Evolutionary conservation across 1,140 invertebrate genomes (phyloP).

Genomic region (Drosophila nigromelanica): DNA sequence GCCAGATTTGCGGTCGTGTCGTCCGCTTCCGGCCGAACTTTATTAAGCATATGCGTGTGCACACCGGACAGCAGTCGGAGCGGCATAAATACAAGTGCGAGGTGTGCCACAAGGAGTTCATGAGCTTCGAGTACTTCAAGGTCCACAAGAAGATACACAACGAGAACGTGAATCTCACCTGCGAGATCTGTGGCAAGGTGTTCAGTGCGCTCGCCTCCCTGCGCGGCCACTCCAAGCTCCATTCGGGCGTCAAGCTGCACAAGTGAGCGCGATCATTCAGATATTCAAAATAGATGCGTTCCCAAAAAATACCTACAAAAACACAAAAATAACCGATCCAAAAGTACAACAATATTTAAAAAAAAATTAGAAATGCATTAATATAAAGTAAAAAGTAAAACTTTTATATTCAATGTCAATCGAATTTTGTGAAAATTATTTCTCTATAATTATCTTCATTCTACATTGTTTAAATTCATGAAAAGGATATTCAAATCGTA

Average conservation of each 20-base stretch:
- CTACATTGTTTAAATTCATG: too few relatives aligned
- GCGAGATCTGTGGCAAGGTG: conserved; percentile 83
- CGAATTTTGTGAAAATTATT: too few relatives aligned
- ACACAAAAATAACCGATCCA: too few relatives aligned
- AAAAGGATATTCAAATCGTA: too few relatives aligned
- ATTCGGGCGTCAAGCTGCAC: conserved; percentile 82
- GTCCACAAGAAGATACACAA: conserved; percentile 84
- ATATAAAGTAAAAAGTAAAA: too few relatives aligned
- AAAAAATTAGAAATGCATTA: too few relatives aligned
- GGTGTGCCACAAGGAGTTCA: conserved; percentile 83
- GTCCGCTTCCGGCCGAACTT: conserved; percentile 82
- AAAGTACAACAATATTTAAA: too few relatives aligned
- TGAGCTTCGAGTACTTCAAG: conserved; percentile 83
- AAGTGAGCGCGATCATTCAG: conserved; percentile 58
- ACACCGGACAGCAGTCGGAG: conserved; percentile 82
- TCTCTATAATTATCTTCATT: too few relatives aligned
- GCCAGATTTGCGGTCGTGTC: conserved; percentile 80
- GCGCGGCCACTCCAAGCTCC: conserved; percentile 78
- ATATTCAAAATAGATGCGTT: too few relatives aligned
- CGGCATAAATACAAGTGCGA: conserved; percentile 83
- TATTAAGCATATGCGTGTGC: conserved; percentile 81
- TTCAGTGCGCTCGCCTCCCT: conserved; percentile 81
- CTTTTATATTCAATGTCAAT: too few relatives aligned
- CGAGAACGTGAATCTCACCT: conserved; percentile 81
- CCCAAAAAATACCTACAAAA: too few relatives aligned